Conservation (phyloP, 2,113 vertebrate genomes). For the Ancistrus triradiatus region DNA sequence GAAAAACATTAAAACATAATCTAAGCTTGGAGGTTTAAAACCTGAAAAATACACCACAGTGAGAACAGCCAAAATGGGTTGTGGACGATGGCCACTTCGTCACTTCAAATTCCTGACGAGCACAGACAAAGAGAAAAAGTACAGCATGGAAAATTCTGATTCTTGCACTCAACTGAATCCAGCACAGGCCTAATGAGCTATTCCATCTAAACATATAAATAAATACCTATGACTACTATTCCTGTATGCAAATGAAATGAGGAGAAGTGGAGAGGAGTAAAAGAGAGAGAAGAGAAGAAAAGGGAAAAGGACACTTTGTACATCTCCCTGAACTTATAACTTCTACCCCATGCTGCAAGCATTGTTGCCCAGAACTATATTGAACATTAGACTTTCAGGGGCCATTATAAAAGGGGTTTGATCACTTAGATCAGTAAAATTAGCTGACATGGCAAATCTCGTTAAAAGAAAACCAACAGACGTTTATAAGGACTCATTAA, state of each 20-base stretch:
- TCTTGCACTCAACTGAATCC: slow-evolving; percentile 58
- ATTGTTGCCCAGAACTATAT: neutral
- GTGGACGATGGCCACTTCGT: slow-evolving; percentile 27
- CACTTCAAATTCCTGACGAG: slow-evolving; percentile 35
- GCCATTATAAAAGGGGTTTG: slow-evolving; percentile 8
- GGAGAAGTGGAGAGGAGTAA: too few relatives aligned
- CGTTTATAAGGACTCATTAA: slow-evolving; percentile 31
- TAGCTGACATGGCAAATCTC: too few relatives aligned
- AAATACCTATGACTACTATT: too few relatives aligned
- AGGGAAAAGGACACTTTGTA: too few relatives aligned
- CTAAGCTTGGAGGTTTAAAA: slow-evolving; percentile 23
- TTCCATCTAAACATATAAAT: slow-evolving; percentile 20
- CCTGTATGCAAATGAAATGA: too few relatives aligned
- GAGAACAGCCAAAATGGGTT: slow-evolving; percentile 18
- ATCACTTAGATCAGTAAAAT: neutral
- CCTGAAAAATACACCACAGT: slow-evolving; percentile 30
- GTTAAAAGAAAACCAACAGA: slow-evolving; percentile 34
- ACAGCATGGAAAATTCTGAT: slow-evolving; percentile 60
- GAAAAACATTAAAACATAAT: slow-evolving; percentile 19
- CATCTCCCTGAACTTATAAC: too few relatives aligned
- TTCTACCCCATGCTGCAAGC: too few relatives aligned
- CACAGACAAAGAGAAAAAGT: slow-evolving; percentile 47
- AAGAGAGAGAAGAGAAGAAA: too few relatives aligned
- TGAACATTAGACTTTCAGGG: neutral
- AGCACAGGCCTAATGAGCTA: slow-evolving; percentile 52